Conservation (phyloP, 1,140 invertebrate genomes). For the Trichogramma pretiosum region DNA sequence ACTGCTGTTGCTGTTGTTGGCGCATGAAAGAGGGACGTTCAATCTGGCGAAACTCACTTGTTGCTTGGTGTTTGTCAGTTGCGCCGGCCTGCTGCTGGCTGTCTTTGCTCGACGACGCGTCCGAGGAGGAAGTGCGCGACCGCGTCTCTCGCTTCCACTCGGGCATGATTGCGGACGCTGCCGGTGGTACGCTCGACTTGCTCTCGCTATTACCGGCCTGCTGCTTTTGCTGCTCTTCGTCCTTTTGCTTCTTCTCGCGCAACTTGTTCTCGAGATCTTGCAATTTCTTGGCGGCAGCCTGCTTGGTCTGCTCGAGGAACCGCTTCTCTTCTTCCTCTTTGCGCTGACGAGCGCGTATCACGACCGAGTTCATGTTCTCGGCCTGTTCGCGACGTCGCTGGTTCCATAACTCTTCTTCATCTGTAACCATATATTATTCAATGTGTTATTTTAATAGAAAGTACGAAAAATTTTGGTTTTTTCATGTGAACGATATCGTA, state of each 20-base stretch:
- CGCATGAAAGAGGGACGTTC: slow-evolving; percentile 24
- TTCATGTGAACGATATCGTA: too few relatives aligned
- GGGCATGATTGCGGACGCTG: slow-evolving; percentile 34
- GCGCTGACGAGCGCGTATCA: slow-evolving; percentile 65
- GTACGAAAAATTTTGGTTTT: too few relatives aligned
- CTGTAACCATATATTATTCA: slow-evolving; percentile 19
- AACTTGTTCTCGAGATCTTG: slow-evolving; percentile 55
- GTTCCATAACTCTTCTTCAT: slow-evolving; percentile 68
- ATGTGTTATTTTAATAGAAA: not conserved
- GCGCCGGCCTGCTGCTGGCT: slow-evolving; percentile 29
- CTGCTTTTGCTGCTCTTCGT: slow-evolving; percentile 29
- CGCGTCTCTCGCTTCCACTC: slow-evolving; percentile 49
- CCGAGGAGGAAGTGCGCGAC: slow-evolving; percentile 44
- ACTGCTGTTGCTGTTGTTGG: slow-evolving; percentile 12
- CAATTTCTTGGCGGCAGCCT: slow-evolving; percentile 55
- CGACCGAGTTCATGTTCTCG: slow-evolving; percentile 59
- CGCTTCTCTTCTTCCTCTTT: slow-evolving; percentile 76
- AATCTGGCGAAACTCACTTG: slow-evolving; percentile 25
- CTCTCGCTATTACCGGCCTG: not conserved
- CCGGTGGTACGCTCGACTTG: not conserved
- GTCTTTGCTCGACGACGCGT: slow-evolving; percentile 34
- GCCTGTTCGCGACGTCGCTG: slow-evolving; percentile 56
- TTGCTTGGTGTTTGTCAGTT: slow-evolving; percentile 19
- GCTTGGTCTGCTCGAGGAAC: slow-evolving; percentile 51
- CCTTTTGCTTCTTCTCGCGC: slow-evolving; percentile 44